Evolutionary conservation across 2,797 vertebrate genomes (phyloP).

Genomic region (Merluccius polli): DNA sequence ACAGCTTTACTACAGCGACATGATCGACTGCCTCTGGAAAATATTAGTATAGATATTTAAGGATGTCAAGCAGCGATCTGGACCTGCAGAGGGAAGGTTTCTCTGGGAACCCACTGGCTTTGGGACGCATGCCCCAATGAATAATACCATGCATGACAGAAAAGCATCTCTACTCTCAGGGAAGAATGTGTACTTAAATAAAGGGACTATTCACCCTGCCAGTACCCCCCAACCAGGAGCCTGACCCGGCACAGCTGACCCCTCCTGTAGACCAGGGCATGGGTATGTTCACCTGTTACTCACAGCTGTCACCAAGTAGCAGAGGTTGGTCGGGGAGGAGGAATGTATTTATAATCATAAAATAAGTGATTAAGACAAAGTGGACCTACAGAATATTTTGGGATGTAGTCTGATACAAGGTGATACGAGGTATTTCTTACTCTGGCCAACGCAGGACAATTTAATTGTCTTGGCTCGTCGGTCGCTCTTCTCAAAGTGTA

Average conservation of each 20-base stretch:
- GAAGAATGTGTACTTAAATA: neutral
- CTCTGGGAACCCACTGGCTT: neutral
- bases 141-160: neutral
- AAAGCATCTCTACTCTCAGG: neutral
- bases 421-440: too few species aligned
- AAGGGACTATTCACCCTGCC: neutral
- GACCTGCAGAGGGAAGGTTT: neutral
- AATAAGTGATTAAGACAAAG: too few species aligned
- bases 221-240: neutral
- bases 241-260: too few species aligned
- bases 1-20: neutral
- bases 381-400: too few species aligned
- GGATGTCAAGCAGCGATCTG: neutral
- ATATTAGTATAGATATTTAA: neutral
- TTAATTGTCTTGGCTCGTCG: too few species aligned
- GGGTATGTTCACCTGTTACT: neutral
- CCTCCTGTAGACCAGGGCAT: neutral
- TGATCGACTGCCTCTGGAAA: neutral
- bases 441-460: too few species aligned
- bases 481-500: too few species aligned
- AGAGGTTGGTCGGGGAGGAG: neutral
- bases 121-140: neutral
- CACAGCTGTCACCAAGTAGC: neutral
- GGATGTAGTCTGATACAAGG: too few species aligned
- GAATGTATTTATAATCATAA: neutral